phyloP scores from a whole-genome alignment of 2,113 vertebrate species.

The Hipposideros armiger region DNA sequence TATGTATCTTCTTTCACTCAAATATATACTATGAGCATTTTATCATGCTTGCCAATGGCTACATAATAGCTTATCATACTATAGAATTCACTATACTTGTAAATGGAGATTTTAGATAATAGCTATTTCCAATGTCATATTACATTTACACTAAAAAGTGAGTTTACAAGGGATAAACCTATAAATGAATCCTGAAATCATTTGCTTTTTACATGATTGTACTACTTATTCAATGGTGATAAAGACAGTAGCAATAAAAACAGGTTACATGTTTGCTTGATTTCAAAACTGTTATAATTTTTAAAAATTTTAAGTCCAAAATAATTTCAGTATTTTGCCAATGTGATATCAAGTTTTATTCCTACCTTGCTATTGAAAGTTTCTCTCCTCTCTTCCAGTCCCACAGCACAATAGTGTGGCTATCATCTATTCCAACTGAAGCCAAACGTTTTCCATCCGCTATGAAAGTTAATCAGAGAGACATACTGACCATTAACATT shows the following conservation, averaged over 20 bases:
- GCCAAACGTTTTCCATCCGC: conserved; percentile 97
- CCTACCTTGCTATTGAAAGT: conserved; percentile 95
- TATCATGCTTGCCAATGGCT: neutral
- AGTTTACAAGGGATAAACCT: neutral
- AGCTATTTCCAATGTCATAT: conserved; percentile 37
- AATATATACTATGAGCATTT: conserved; percentile 6
- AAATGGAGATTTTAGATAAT: neutral
- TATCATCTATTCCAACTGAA: conserved; percentile 97
- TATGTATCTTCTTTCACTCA: neutral
- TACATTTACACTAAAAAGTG: conserved; percentile 5
- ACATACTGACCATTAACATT: neutral
- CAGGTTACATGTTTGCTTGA: neutral
- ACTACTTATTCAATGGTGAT: conserved; percentile 12
- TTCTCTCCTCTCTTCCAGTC: conserved; percentile 99
- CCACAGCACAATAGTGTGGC: conserved; percentile 97
- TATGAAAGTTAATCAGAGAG: conserved; percentile 82
- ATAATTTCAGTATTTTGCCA: neutral
- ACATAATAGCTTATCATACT: neutral
- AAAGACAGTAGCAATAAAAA: neutral
- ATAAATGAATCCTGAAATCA: conserved; percentile 21
- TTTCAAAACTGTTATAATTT: conserved; percentile 26
- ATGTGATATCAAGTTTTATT: neutral
- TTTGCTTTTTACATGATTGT: conserved; percentile 7
- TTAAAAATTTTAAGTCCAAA: neutral
- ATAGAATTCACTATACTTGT: neutral